phyloP scores from a whole-genome alignment of 2,888 invertebrate genomes.

The Sesamia inferens region DNA sequence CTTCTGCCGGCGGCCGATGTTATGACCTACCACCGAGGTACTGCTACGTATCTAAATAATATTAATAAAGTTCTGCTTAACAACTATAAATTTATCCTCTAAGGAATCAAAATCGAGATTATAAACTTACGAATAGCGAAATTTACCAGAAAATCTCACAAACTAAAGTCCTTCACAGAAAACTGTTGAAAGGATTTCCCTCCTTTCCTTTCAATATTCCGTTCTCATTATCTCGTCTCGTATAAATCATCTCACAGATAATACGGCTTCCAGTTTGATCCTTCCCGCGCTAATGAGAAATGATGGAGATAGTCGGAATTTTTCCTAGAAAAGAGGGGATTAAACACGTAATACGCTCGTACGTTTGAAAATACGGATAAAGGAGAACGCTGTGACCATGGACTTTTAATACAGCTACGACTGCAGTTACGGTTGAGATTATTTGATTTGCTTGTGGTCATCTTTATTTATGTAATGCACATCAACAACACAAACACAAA shows the following conservation, averaged over 20 bases:
- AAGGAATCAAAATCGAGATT: neutral
- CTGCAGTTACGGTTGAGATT: slow-evolving; percentile 7
- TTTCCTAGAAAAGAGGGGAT: slow-evolving; percentile 18
- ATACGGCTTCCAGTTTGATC: slow-evolving; percentile 43
- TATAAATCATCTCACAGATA: slow-evolving; percentile 42
- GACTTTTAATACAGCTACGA: neutral
- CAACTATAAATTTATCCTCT: neutral
- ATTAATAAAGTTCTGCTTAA: neutral
- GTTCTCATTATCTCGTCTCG: slow-evolving; percentile 38
- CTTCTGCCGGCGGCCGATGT: too few relatives aligned
- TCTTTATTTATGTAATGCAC: too few relatives aligned
- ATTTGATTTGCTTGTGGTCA: neutral
- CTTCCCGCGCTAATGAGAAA: slow-evolving; percentile 38
- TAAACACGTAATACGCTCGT: slow-evolving; percentile 9
- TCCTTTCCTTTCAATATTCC: slow-evolving; percentile 27
- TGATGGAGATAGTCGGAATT: slow-evolving; percentile 29
- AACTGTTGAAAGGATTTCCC: slow-evolving; percentile 20
- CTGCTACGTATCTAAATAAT: neutral
- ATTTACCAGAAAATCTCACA: neutral
- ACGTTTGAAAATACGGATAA: slow-evolving; percentile 7
- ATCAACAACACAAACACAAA: too few relatives aligned
- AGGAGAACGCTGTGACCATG: neutral
- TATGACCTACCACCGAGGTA: too few relatives aligned
- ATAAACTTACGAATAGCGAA: neutral
- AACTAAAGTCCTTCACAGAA: neutral